Base-by-base conservation (phyloP, 2,113 vertebrate genomes). In the Epinephelus fuscoguttatus region DNA sequence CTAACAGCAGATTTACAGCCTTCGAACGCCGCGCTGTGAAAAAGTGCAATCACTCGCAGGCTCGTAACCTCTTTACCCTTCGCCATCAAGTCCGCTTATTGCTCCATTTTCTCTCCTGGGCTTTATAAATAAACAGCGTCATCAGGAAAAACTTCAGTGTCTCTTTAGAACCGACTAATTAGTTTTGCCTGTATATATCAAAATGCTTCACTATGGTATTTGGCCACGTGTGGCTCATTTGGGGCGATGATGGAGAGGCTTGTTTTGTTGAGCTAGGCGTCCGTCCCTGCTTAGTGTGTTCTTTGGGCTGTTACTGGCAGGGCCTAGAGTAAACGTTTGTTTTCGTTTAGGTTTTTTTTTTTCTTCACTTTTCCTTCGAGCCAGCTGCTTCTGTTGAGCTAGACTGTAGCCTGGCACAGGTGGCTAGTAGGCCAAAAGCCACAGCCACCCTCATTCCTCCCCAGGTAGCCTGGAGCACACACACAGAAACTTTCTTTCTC, bases 1-100 rank as follows among this genome's bases (percentile, higher is more conserved):
- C 75, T 49, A 85, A 82, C 57, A 77, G 70, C 89, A 93, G 93
- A 95, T 95, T 95, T 95, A 95, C 87, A 85, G 87, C 84, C 75
- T 88, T 87, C 67, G 62, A 89, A 89, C 7, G 11, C 62, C 15
- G 23, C 76, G 76, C 84, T 91, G 89, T 88, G 90, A 94, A 93
- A 88, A 92, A 91, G 89, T 80, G 90, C 91, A 93, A 90, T 92
- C 86, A 90, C 85, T 94, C 55, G 81, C 87, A 89, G 88, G 90
- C 93, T 93, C 72, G 82, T 95, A 93, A 94, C 92, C 92, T 90
- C 88, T 73, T 76, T 88, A 86, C 89, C 90, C 86, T 45, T 66
- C 47, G 42, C 78, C 77, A 86, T 78, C 80, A 85, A 90, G 64
- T 81, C 53, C 80, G 75, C 84, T 72, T 75, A 87, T 87, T 90